Percentiles rank a stretch among this genome's conserved stretches.
phyloP scores from a whole-genome alignment of 2,797 vertebrate genomes.

The Apogon talboti region DNA sequence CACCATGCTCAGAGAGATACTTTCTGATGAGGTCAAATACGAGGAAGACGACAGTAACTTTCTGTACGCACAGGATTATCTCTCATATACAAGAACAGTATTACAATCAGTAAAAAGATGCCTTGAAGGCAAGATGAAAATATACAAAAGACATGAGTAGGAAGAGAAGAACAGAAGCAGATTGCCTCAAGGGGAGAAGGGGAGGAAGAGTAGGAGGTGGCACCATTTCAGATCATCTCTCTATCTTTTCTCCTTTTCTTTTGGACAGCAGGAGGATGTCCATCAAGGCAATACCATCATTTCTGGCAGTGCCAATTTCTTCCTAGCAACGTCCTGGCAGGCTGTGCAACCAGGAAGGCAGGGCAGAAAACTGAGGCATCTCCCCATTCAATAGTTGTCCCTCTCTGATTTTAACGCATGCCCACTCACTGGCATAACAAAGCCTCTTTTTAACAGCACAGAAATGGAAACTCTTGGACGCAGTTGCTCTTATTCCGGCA shows the following conservation, averaged over 20 bases:
- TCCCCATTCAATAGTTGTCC: constrained; percentile 55
- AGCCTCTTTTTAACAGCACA: constrained; percentile 49
- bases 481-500: constrained; percentile 39
- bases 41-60: constrained; percentile 35
- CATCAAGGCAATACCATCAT: constrained; percentile 63
- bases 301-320: constrained; percentile 62
- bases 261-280: constrained; percentile 58
- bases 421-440: constrained; percentile 57
- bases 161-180: constrained; percentile 54
- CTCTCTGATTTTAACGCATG: constrained; percentile 56
- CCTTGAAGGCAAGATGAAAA: constrained; percentile 31
- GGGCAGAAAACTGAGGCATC: constrained; percentile 53
- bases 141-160: constrained; percentile 54
- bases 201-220: constrained; percentile 54
- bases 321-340: constrained; percentile 62
- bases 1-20: constrained; percentile 13
- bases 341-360: constrained; percentile 52
- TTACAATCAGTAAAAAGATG: constrained; percentile 41
- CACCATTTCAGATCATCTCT: constrained; percentile 68
- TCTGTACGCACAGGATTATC: constrained; percentile 29
- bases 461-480: constrained; percentile 52
- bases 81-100: constrained; percentile 21
- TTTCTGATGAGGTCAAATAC: constrained; percentile 39
- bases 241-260: constrained; percentile 44
- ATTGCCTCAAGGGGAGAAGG: constrained; percentile 48